Base-by-base conservation (phyloP, 35 echinoderm and acorn worm species). In the Amphiura filiformis region DNA sequence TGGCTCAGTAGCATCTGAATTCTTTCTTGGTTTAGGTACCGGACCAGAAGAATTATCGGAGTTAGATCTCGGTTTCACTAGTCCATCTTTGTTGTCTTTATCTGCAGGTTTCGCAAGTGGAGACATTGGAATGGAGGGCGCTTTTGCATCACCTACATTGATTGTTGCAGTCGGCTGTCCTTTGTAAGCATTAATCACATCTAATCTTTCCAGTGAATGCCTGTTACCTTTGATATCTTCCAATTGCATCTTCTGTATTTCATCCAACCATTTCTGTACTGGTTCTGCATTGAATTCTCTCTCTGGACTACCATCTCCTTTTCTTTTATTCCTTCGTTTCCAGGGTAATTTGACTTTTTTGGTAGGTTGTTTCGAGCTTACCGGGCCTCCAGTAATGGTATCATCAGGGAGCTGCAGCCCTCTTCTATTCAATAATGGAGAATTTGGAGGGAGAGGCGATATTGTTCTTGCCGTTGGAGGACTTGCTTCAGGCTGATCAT, bases 151-250 rank as follows among this genome's bases (percentile, higher is more conserved):
- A 38, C 35, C 40, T 12, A 84, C 76, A 38, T 87, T 82, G 40
- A 96, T 96, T 14, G 81, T 86, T 22, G 88, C 94, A 28, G 94
- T 96, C 30, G 76, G 79, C 38, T 96, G 78, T 36, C 94, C 94
- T 56, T 86, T 88, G 90, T 96, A 96, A 5, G 94, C 94, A 82
- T 96, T 96, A 39, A 96, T 96, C 11, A 96, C 94, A 30, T 96
- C 94, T 90, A 96, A 80, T 26, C 94, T 81, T 26, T 96, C 94
- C 78, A 91, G 84, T n/a, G 94, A 96, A 49, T 87, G 39, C 39
- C 94, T 76, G 56, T 92, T 90, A 11, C 23, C 33, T 22, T 85
- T 61, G 41, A 47, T 4, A 17, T 85, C 83, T 70, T 85, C 83
- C 52, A 85, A 34, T 26, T 61, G 56, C 52, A 64, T 37, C 35